Evolutionary conservation across 2,113 vertebrate genomes (phyloP), one percentile per base, ranked within the genome.

Genomic region (Amblyornis subalaris): DNA sequence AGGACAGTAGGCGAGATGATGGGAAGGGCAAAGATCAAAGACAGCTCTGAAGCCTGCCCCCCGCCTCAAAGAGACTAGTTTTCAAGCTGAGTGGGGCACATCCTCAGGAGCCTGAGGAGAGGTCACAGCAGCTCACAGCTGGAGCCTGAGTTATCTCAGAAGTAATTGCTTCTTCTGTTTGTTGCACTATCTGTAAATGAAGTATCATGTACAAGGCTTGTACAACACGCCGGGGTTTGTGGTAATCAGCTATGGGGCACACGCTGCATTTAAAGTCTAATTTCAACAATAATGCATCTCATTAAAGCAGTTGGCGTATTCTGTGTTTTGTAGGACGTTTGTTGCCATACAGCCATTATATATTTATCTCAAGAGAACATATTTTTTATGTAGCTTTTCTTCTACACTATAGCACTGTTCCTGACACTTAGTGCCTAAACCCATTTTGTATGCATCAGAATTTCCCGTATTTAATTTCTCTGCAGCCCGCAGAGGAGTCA

Each of bases 1-100:
- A 87, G 65, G 28, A 38, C 19, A 50, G 35, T 2, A 9, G 26
- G 12, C 0, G 0, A 57, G 47, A 16, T 6, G 8, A n/a, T 20
- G 14, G 58, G 72, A 93, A 60, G 13, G 51, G n/a, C 28, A 79
- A 62, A 81, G 31, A 71, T 21, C 53, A 48, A 67, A 85, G 38
- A 10, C 22, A 92, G 45, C 28, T 74, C 61, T 72, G 77, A 90
- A 81, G 55, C 7, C 9, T 54, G 36, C 0, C 18, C 42, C 42
- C 19, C 10, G 8, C 12, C 50, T 71, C 48, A 38, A n/a, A 87
- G 36, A 77, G 61, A 67, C 18, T 28, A 54, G 24, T 44, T 88
- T 21, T 35, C 38, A 28, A 69, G 24, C 6, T 73, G 50, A 76
- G n/a, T 31, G 12, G 7, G 35, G 3, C 31, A 82, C 0, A 1